Base-by-base conservation (phyloP, 2,888 invertebrate species). In the Protophormia terraenovae region DNA sequence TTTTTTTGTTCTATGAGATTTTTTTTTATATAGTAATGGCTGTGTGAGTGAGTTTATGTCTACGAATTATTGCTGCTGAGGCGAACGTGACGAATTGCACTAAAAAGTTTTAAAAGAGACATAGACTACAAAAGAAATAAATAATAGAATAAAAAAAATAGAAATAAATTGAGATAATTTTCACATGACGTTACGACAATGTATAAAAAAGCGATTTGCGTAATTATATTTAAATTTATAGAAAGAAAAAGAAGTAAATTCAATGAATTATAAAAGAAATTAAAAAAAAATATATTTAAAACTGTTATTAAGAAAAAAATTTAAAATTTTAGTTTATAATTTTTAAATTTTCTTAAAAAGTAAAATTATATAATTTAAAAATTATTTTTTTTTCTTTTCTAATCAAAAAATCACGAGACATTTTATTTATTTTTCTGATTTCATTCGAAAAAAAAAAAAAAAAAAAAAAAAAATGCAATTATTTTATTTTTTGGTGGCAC, bases 71-170 rank as follows among this genome's bases (percentile, higher is more conserved):
- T 27, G 50, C 22, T 29, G 27, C 50, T 60, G 35, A 50, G 66
- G 72, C 45, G 77, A 85, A 85, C 81, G 77, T 81, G 84, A 85
- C 77, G 19, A 72, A 38, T 69, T 78, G 77, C 84, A 81, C 45
- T 55, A 32, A 72, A 84, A 35, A 50, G n/a, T n/a, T 62, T 50
- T 73, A 73, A 22, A 50, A 22, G 7, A 50, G 35, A 73, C 24
- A 73, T 22, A 47, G 45, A 16, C 14, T 77, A 67, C 67, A 58
- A 58, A 58, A 64, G 62, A 76, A 66, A 55, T 66, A 12, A 41
- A n/a, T 16, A 67, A 22, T 38, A 32, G 24, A 32, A 58, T 45
- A 69, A 41, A 64, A 22, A 41, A 14, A 14, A 14, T 4, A 62
- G 38, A 19, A 45, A 29, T 29, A 66, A 64, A n/a, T 64, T 64